Conservation (phyloP, 2,888 invertebrate species). For the Latrodectus elegans region DNA sequence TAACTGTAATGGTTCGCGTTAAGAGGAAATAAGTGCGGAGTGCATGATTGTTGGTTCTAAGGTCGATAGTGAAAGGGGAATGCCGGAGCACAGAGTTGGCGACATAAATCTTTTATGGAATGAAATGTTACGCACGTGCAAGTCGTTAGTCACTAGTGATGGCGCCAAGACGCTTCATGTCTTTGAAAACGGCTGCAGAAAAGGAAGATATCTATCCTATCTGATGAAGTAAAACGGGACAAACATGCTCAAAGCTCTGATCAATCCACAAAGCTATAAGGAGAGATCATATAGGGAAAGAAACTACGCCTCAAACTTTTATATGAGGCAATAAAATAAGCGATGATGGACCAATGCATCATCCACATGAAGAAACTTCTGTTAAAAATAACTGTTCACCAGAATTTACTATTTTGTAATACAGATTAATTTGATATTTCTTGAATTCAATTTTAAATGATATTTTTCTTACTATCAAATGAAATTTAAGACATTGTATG, state of each 20-base stretch:
- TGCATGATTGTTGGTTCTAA: slow-evolving; percentile 20
- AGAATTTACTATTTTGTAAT: too few relatives aligned
- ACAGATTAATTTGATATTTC: too few relatives aligned
- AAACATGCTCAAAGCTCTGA: slow-evolving; percentile 13
- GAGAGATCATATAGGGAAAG: slow-evolving; percentile 28
- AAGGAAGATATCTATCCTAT: slow-evolving; percentile 56
- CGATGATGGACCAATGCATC: neutral
- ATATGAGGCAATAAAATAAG: slow-evolving; percentile 38
- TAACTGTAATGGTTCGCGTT: slow-evolving; percentile 31
- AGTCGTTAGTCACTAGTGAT: slow-evolving; percentile 61
- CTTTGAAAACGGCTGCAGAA: slow-evolving; percentile 42
- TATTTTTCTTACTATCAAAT: too few relatives aligned
- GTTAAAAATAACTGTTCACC: neutral
- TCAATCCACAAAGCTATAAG: slow-evolving; percentile 8
- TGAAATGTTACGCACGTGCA: slow-evolving; percentile 59
- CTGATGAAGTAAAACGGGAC: slow-evolving; percentile 36
- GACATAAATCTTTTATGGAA: slow-evolving; percentile 63
- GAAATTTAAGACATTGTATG: too few relatives aligned
- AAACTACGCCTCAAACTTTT: slow-evolving; percentile 35
- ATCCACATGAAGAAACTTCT: neutral
- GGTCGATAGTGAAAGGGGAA: slow-evolving; percentile 29
- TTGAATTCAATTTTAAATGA: too few relatives aligned
- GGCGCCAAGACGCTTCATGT: slow-evolving; percentile 54
- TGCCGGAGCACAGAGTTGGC: slow-evolving; percentile 43
- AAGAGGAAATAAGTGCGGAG: slow-evolving; percentile 44